A percentile compares a stretch with the other conserved stretches of the same genome.
Evolutionary conservation across 53 echinoderm and acorn worm genomes (phyloP).

Genomic region (Zoroaster sp.): DNA sequence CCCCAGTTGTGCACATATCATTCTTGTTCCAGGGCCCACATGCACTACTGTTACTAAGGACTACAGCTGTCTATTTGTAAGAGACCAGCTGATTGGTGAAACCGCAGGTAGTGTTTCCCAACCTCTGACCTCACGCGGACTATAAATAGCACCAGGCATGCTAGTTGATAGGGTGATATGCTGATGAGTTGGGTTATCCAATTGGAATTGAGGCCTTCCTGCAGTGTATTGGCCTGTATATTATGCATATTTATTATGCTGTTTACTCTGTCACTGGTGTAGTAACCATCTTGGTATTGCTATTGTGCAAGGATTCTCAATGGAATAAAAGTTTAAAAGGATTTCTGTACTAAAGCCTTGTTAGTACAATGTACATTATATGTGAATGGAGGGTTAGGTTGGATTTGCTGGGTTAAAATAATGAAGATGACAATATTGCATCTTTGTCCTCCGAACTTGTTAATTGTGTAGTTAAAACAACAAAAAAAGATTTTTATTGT

Average conservation of each 20-base stretch:
- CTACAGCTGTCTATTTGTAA: constrained; percentile 37
- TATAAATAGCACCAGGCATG: constrained; percentile 39
- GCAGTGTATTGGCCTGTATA: neutral
- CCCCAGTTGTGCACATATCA: neutral
- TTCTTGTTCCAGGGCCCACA: neutral
- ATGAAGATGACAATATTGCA: too few relatives aligned
- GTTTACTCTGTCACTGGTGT: neutral
- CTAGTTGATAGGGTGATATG: constrained; percentile 60
- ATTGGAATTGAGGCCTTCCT: constrained; percentile 13
- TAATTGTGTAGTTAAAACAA: too few relatives aligned
- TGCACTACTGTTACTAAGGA: constrained; percentile 27
- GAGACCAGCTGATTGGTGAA: constrained; percentile 57
- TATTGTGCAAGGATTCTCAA: neutral
- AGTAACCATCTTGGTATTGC: neutral
- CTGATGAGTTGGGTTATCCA: constrained; percentile 41
- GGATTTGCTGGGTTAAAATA: too few relatives aligned
- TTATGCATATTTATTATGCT: constrained; percentile 14
- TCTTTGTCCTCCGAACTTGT: too few relatives aligned
- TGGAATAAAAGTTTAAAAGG: neutral
- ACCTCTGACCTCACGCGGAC: constrained; percentile 29
- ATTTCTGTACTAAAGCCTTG: neutral
- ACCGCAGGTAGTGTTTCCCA: constrained; percentile 57
- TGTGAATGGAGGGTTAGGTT: too few relatives aligned
- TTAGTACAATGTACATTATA: too few relatives aligned
- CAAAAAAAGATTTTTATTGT: too few relatives aligned